A percentile compares a stretch with the other conserved stretches of the same genome.
Evolutionary conservation across 2,797 vertebrate genomes (phyloP).

Genomic region (Oceanodroma leucorhoa): DNA sequence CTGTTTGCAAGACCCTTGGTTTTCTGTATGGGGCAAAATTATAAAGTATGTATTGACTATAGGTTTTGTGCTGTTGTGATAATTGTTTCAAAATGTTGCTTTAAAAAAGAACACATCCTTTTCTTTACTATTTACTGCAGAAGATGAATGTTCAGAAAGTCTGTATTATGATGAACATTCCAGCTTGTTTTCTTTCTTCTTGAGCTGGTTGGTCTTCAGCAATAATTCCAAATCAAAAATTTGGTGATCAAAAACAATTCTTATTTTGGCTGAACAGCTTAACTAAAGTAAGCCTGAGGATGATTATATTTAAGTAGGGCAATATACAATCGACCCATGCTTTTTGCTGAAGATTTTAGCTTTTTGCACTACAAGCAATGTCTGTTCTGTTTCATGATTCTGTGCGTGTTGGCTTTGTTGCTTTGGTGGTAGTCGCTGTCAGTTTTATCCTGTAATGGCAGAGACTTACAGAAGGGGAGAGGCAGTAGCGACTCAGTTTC

Average conservation of each 20-base stretch:
- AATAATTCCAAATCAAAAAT: not conserved
- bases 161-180: not conserved
- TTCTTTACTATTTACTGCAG: not conserved
- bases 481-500: not conserved
- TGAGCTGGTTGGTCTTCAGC: not conserved
- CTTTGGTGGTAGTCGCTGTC: rapidly evolving
- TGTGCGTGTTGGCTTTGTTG: not conserved
- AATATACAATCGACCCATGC: rapidly evolving
- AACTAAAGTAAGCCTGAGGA: not conserved
- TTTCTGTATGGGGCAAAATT: not conserved
- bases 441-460: not conserved
- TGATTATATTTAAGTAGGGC: not conserved
- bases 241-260: not conserved
- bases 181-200: not conserved
- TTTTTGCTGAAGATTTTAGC: not conserved
- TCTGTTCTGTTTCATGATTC: not conserved
- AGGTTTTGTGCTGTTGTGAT: not conserved
- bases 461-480: not conserved
- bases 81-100: not conserved
- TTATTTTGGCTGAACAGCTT: not conserved
- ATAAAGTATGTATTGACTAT: not conserved
- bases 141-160: not conserved
- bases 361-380: not conserved
- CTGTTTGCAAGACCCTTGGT: not conserved
- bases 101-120: not conserved